phyloP scores from a whole-genome alignment of 2,888 invertebrate species.

The Hartigia nigra region DNA sequence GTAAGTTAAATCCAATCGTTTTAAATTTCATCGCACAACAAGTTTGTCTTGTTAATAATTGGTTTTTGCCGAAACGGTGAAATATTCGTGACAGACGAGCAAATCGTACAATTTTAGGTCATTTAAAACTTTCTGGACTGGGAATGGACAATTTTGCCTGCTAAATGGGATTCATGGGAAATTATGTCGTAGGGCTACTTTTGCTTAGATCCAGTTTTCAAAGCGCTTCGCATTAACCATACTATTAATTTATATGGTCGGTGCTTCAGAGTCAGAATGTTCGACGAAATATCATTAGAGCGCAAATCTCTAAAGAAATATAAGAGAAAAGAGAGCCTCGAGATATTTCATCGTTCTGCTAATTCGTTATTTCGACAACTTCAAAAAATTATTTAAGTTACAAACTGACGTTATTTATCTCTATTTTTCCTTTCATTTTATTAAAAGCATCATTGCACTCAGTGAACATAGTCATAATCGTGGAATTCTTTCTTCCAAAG shows the following conservation, averaged over 20 bases:
- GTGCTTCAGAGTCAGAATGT: not conserved
- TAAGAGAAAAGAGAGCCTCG: not conserved
- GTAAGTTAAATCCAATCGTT: not conserved
- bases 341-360: not conserved
- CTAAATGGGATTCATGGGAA: not conserved
- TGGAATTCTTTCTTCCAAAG: not conserved
- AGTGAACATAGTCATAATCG: not conserved
- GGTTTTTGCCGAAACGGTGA: not conserved
- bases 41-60: not conserved
- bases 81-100: not conserved
- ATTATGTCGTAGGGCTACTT: not conserved
- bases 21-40: not conserved
- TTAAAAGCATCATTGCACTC: not conserved
- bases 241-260: slow-evolving; percentile 38
- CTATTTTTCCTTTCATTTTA: not conserved
- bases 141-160: not conserved
- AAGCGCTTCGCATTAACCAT: slow-evolving; percentile 31
- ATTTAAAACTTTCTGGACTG: not conserved
- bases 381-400: not conserved
- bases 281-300: not conserved
- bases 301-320: not conserved
- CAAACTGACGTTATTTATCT: not conserved
- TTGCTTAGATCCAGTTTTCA: not conserved
- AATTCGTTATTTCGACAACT: not conserved
- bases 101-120: not conserved